These are phyloP conservation scores for Xylota sylvarum DNA, from an alignment of 2,888 invertebrate species.

Conservation along the genomic window DNA sequence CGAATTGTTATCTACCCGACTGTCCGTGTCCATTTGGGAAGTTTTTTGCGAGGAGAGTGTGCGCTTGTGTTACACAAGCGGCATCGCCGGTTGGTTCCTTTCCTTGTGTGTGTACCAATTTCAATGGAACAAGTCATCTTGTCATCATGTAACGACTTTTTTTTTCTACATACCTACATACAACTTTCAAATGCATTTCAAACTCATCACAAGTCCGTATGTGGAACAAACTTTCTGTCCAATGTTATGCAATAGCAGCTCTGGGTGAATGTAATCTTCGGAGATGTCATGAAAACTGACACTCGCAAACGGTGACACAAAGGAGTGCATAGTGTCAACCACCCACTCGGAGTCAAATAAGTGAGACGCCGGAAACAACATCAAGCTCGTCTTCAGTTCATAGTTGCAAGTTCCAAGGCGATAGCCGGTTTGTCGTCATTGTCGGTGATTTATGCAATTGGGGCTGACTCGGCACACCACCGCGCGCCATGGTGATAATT, in stretches of 20 bases:
- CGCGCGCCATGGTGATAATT: conserved; percentile 4
- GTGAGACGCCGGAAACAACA: conserved; percentile 22
- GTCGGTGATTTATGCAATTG: conserved; percentile 41
- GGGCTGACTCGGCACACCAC: background rate
- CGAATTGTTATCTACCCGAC: conserved; percentile 47
- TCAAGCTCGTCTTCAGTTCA: conserved; percentile 15
- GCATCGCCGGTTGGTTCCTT: conserved; percentile 7
- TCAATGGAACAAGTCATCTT: conserved; percentile 40
- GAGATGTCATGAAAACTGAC: conserved; percentile 33
- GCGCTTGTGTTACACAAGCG: conserved; percentile 21
- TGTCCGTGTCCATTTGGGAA: conserved; percentile 34
- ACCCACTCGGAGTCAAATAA: background rate
- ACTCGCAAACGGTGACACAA: conserved; percentile 24
- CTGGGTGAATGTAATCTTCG: conserved; percentile 20
- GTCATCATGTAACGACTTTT: conserved; percentile 35
- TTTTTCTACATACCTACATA: conserved; percentile 33
- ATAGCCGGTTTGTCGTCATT: conserved; percentile 35
- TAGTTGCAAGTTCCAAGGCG: conserved; percentile 31
- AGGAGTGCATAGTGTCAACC: background rate
- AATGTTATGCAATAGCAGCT: conserved; percentile 28
- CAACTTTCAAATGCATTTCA: conserved; percentile 50
- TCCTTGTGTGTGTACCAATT: conserved; percentile 53
- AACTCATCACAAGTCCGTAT: conserved; percentile 33
- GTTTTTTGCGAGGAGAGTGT: background rate
- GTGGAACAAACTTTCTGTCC: conserved; percentile 1